phyloP scores from a whole-genome alignment of 1,140 invertebrate species.

The Cydia fagiglandana region DNA sequence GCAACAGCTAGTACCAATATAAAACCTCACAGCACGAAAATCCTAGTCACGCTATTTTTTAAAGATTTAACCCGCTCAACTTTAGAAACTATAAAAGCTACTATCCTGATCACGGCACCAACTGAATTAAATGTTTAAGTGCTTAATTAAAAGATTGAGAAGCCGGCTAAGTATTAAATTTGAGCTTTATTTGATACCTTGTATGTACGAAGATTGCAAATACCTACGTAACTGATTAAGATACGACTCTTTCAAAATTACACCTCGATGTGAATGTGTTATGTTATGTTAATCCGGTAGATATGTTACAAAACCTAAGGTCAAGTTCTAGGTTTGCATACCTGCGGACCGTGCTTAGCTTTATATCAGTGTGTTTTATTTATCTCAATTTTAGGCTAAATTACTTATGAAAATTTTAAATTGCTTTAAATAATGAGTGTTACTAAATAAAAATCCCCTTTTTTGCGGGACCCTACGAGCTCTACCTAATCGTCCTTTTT shows the following conservation, averaged over 20 bases:
- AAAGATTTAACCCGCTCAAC: no score
- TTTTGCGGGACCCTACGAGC: no score
- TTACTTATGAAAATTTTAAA: not conserved
- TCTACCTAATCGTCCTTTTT: no score
- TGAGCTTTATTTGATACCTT: not conserved
- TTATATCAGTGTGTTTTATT: not conserved
- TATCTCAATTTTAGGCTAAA: not conserved
- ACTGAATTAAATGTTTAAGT: no score
- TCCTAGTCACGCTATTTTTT: no score
- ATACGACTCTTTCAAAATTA: not conserved
- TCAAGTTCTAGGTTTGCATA: conserved; percentile 23
- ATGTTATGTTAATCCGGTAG: conserved; percentile 1
- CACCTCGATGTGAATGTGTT: not conserved
- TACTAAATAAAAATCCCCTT: no score
- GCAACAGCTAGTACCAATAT: no score
- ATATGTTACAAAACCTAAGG: conserved; percentile 15
- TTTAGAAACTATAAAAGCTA: no score
- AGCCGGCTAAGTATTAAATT: not conserved
- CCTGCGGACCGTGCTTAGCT: not conserved
- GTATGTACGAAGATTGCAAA: not conserved
- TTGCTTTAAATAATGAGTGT: no score
- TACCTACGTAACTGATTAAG: not conserved
- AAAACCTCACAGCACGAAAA: no score
- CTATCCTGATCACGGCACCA: no score
- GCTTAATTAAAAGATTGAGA: no score